A percentile compares a stretch with the other conserved stretches of the same genome.
Evolutionary conservation across 2,113 vertebrate species (phyloP).

Genomic region (Lutjanus erythropterus): DNA sequence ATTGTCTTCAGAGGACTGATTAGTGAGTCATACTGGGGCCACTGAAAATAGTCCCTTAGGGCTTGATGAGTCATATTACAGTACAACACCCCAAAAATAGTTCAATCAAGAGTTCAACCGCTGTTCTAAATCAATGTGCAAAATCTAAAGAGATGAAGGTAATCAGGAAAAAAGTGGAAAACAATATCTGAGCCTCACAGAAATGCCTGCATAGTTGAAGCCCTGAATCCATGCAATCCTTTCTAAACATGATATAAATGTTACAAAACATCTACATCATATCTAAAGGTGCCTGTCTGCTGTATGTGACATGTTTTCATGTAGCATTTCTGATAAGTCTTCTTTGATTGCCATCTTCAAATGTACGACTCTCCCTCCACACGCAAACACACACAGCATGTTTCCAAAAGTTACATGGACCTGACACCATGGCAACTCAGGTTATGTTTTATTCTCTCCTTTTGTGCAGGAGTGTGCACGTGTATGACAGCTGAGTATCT

Average conservation of each 20-base stretch:
- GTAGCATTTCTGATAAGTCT: not conserved
- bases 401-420: not conserved
- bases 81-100: not conserved
- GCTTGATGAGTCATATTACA: not conserved
- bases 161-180: not conserved
- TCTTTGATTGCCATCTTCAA: not conserved
- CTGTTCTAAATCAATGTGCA: not conserved
- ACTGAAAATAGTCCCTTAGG: not conserved
- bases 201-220: not conserved
- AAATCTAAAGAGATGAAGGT: not conserved
- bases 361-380: too few species aligned
- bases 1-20: not conserved
- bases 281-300: too few species aligned
- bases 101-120: not conserved
- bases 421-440: not conserved
- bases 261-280: not conserved
- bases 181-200: not conserved
- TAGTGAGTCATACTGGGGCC: not conserved
- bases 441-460: too few species aligned
- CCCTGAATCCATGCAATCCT: not conserved
- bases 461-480: too few species aligned
- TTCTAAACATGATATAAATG: too few species aligned
- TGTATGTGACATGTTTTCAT: not conserved
- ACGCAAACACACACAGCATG: not conserved
- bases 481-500: not conserved